Percentiles rank a stretch among this genome's conserved stretches.
phyloP scores from a whole-genome alignment of 2,888 invertebrate genomes.

The Yponomeuta evonymella region DNA sequence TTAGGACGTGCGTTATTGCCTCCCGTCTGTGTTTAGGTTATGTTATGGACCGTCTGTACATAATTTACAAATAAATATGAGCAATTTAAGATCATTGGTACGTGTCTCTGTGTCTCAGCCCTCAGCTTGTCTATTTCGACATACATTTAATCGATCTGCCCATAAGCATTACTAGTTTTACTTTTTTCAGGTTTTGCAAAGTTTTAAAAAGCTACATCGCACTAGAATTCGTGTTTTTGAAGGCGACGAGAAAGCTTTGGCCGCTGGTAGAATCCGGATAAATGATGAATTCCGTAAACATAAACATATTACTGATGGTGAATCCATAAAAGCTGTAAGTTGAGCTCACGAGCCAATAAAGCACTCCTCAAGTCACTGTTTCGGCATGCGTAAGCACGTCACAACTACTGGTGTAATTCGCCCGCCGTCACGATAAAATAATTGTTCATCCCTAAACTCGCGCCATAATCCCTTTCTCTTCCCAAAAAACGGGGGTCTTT shows the following conservation, averaged over 20 bases:
- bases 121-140: background rate
- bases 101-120: slow-evolving; percentile 21
- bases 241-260: slow-evolving; percentile 79
- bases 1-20: no score
- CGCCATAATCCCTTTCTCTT: no score
- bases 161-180: background rate
- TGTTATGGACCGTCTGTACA: no score
- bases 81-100: slow-evolving; percentile 29
- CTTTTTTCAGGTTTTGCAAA: slow-evolving; percentile 76
- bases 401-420: no score
- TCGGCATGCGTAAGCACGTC: no score
- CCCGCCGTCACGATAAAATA: no score
- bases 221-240: slow-evolving; percentile 80
- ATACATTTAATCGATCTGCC: background rate
- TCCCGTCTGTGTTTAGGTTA: no score
- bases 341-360: no score
- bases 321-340: slow-evolving; percentile 79
- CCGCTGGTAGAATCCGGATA: slow-evolving; percentile 81
- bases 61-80: slow-evolving; percentile 23
- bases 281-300: slow-evolving; percentile 85
- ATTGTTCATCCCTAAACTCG: no score
- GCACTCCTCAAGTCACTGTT: no score
- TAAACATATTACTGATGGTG: slow-evolving; percentile 74
- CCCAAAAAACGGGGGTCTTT: no score
- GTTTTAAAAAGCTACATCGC: slow-evolving; percentile 84